phyloP scores from a whole-genome alignment of 2,797 vertebrate genomes.

The Microctenopoma steveboyesi region DNA sequence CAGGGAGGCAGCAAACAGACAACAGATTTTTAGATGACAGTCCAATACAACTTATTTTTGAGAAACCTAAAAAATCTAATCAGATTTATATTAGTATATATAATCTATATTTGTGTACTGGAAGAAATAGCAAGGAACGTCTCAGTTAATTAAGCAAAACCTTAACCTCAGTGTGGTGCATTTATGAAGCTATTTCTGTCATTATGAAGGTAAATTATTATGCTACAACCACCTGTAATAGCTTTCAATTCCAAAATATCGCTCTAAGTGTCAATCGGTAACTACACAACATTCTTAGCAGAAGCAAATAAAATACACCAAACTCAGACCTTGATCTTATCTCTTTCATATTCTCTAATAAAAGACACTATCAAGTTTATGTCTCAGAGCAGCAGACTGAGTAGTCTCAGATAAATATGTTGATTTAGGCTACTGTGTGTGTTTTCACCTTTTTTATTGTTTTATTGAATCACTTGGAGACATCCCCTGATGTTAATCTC shows the following conservation, averaged over 20 bases:
- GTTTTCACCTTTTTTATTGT: constrained; percentile 42
- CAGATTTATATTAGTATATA: neutral
- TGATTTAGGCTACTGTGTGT: neutral
- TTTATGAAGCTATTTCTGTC: constrained; percentile 54
- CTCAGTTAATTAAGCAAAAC: constrained; percentile 54
- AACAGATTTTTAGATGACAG: neutral
- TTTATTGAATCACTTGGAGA: constrained; percentile 33
- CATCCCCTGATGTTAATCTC: constrained; percentile 41
- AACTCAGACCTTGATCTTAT: constrained; percentile 20
- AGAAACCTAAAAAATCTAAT: neutral
- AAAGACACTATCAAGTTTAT: constrained; percentile 16
- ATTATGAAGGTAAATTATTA: constrained; percentile 76
- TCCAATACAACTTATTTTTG: neutral
- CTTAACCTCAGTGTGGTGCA: constrained; percentile 35
- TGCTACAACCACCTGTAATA: constrained; percentile 46
- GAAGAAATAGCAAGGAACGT: constrained; percentile 4
- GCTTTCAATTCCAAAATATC: constrained; percentile 62
- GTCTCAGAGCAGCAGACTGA: neutral
- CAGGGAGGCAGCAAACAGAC: neutral
- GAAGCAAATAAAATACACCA: constrained; percentile 5
- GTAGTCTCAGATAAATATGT: constrained; percentile 2
- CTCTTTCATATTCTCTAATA: constrained; percentile 19
- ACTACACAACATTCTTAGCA: constrained; percentile 24
- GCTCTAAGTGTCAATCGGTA: constrained; percentile 64
- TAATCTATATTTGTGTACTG: neutral